Percentiles rank a stretch among this genome's conserved stretches.
phyloP scores from a whole-genome alignment of 2,113 vertebrate species.

The Silurus asotus region DNA sequence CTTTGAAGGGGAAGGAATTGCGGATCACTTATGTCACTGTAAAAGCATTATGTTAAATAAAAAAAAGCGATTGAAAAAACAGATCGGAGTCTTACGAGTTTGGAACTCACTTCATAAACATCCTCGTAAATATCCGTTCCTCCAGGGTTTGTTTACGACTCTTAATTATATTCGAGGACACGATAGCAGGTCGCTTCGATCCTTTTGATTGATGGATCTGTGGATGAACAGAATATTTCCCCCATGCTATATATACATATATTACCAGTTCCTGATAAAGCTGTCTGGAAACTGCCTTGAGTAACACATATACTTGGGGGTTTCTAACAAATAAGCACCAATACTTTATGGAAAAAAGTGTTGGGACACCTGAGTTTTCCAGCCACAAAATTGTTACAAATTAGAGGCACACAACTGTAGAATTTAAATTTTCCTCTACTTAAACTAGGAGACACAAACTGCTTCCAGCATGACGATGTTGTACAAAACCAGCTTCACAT shows the following conservation, averaged over 20 bases:
- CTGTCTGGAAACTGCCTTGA: too few relatives aligned
- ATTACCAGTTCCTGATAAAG: background rate
- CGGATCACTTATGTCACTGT: slow-evolving; percentile 68
- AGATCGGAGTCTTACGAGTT: slow-evolving; percentile 58
- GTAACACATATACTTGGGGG: too few relatives aligned
- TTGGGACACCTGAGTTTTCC: too few relatives aligned
- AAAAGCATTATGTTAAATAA: slow-evolving; percentile 75
- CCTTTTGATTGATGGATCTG: slow-evolving; percentile 11
- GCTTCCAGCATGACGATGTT: too few relatives aligned
- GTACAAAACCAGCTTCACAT: too few relatives aligned
- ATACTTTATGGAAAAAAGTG: too few relatives aligned
- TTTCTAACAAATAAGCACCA: too few relatives aligned
- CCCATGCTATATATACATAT: background rate
- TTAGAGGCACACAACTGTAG: too few relatives aligned
- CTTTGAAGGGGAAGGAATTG: slow-evolving; percentile 57
- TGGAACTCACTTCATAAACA: slow-evolving; percentile 63
- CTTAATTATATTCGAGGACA: slow-evolving; percentile 63
- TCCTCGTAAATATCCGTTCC: slow-evolving; percentile 64
- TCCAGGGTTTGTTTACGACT: slow-evolving; percentile 49
- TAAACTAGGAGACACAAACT: too few relatives aligned
- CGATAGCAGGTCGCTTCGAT: slow-evolving; percentile 51
- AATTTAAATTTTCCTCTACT: too few relatives aligned
- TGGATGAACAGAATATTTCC: background rate
- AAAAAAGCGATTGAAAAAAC: slow-evolving; percentile 66
- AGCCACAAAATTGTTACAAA: too few relatives aligned